Base-by-base conservation (phyloP, 2,797 vertebrate genomes). In the Crossoptilon crossoptilon region DNA sequence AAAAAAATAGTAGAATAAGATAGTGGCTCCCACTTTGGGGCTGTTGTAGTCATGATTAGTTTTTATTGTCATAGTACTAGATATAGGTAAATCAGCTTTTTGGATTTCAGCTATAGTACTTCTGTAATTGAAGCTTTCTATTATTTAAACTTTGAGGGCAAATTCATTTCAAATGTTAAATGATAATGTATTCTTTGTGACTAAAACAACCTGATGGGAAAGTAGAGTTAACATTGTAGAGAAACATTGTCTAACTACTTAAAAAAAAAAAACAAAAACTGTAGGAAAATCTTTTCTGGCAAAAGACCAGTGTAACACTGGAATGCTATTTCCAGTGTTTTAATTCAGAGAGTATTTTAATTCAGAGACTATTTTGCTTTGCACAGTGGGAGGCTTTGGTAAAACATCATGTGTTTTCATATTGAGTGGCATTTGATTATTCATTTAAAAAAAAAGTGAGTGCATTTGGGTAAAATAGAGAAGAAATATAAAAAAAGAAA, bases 321-420 rank as follows among this genome's bases (percentile, higher is more conserved):
- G 77, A 80, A 66, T 77, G 53, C 62, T 92, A 39, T 39, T 92
- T 90, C 53, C 48, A 55, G 31, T 88, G 49, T 67, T 93, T 86
- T 80, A 92, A 41, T 76, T 85, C 13, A 43, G 73, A 91, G 53
- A 59, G 13, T 88, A 55, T 67, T 93, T 86, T 80, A 92, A 41
- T 76, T 85, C 13, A 43, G 73, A 93, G 58, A 59, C 49, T 88
- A 11, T 90, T 94, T 90, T 84, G 26, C 37, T 90, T 90, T 37
- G 55, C 44, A 49, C 21, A 51, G 73, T 88, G 44, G 62, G 87
- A 90, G 77, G 81, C 46, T 85, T 41, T 83, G 66, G 58, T 90
- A 74, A 86, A 80, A 77, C 56, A 77, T 63, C 31, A 6, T 76
- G 46, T 90, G 62, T 93, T 83, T 90, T n/a, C 60, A 49, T 66